Conservation (phyloP, 2,888 invertebrate genomes). For the Trissolcus japonicus region DNA sequence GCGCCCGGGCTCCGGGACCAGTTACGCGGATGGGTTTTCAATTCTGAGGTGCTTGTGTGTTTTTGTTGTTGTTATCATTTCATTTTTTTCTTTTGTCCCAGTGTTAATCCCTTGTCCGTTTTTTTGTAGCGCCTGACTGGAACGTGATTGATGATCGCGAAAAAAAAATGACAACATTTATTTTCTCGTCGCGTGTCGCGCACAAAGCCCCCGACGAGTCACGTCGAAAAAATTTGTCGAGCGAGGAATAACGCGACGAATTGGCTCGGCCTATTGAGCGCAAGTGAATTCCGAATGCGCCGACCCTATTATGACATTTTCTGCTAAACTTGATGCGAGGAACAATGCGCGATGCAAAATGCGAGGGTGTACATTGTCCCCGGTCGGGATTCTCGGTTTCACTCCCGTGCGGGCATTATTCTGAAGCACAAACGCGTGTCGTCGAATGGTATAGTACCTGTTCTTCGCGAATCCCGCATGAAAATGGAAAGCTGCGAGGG, state of each 20-base stretch:
- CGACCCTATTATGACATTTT: constrained; percentile 24
- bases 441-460: constrained; percentile 18
- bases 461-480: constrained; percentile 14
- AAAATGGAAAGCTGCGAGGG: constrained; percentile 19
- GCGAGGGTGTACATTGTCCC: constrained; percentile 18
- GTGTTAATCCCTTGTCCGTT: neutral
- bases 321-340: constrained; percentile 31
- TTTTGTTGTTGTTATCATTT: constrained; percentile 8
- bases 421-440: constrained; percentile 21
- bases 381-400: constrained; percentile 10
- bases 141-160: neutral
- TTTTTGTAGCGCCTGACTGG: neutral
- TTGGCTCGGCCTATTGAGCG: neutral
- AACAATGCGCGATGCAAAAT: constrained; percentile 21
- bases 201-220: neutral
- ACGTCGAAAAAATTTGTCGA: neutral
- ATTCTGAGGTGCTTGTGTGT: constrained; percentile 17
- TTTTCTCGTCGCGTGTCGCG: neutral
- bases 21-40: constrained; percentile 15
- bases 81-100: neutral
- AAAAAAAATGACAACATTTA: neutral
- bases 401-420: constrained; percentile 10
- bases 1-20: constrained; percentile 29
- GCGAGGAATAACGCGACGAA: neutral
- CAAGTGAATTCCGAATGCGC: constrained; percentile 10